Evolutionary conservation across 2,888 invertebrate genomes (phyloP).

Genomic region (Meliscaeva auricollis): DNA sequence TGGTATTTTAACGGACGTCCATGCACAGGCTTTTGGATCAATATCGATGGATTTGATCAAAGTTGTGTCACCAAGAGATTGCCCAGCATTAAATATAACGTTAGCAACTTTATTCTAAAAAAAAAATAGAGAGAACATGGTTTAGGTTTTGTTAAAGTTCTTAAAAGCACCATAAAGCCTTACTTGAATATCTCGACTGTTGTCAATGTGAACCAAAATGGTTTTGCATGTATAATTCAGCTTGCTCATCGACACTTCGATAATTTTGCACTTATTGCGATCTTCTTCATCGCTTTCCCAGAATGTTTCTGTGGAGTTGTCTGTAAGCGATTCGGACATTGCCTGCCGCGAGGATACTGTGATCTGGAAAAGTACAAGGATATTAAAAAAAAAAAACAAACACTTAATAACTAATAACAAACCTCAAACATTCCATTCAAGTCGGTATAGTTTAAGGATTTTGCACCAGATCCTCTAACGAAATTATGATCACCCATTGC

Average conservation of each 20-base stretch:
- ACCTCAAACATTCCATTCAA: conserved; percentile 83
- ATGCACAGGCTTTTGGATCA: conserved; percentile 93
- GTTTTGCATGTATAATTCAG: conserved; percentile 84
- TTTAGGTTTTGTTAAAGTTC: neutral
- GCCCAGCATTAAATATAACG: conserved; percentile 93
- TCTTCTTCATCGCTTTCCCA: conserved; percentile 99
- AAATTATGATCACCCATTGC: conserved; percentile 80
- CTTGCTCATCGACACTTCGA: conserved; percentile 88
- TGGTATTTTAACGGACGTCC: conserved; percentile 94
- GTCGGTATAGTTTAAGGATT: conserved; percentile 81
- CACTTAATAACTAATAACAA: neutral
- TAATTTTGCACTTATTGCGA: conserved; percentile 94
- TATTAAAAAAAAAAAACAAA: neutral
- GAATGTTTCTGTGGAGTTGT: conserved; percentile 98
- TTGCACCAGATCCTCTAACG: conserved; percentile 79
- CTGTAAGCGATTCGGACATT: conserved; percentile 96
- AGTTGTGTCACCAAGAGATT: conserved; percentile 91
- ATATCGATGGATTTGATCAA: conserved; percentile 94
- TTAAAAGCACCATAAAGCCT: no score
- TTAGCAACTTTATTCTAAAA: conserved; percentile 94
- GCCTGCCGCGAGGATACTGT: conserved; percentile 97
- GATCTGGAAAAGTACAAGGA: conserved; percentile 85
- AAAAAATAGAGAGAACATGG: neutral
- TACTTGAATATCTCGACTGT: conserved; percentile 95
- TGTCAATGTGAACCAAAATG: conserved; percentile 96